These are phyloP conservation scores for Parotocinclus haroldoi DNA, from an alignment of 2,797 vertebrate species.

Conservation along the genomic window DNA sequence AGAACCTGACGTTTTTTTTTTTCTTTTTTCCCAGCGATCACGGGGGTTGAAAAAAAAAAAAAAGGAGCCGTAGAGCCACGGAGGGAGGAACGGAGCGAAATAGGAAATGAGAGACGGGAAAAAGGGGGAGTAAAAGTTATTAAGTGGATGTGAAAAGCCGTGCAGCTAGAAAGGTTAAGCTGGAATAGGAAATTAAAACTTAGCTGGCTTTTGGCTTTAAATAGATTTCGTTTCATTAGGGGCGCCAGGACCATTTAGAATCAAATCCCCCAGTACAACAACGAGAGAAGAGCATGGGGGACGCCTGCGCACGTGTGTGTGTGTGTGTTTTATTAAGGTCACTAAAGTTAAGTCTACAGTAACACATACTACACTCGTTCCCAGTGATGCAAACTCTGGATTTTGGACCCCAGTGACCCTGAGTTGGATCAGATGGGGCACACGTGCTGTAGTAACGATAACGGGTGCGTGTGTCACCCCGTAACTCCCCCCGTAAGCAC, in stretches of 20 bases:
- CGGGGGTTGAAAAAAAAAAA: no score
- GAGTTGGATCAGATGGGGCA: no score
- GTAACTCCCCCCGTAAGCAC: no score
- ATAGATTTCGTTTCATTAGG: constrained; percentile 79
- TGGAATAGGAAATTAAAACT: constrained; percentile 80
- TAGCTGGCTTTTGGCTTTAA: constrained; percentile 78
- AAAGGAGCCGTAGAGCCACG: constrained; percentile 7
- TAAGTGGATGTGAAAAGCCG: constrained; percentile 78
- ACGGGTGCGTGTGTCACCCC: no score
- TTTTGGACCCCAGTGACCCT: no score
- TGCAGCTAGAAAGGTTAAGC: constrained; percentile 77
- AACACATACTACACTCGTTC: no score
- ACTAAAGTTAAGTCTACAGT: no score
- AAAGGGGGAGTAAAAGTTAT: constrained; percentile 68
- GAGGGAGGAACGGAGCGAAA: constrained; percentile 45
- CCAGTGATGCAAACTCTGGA: no score
- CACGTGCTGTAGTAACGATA: no score
- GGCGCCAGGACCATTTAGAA: constrained; percentile 76
- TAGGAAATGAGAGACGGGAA: constrained; percentile 42
- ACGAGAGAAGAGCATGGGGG: constrained; percentile 33
- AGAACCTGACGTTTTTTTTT: no score
- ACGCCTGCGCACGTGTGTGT: constrained; percentile 22
- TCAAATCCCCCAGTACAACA: constrained; percentile 68
- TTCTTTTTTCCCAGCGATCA: no score
- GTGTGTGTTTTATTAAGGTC: neutral